phyloP scores from a whole-genome alignment of 2,797 vertebrate genomes.

The Cirrhinus mrigala region DNA sequence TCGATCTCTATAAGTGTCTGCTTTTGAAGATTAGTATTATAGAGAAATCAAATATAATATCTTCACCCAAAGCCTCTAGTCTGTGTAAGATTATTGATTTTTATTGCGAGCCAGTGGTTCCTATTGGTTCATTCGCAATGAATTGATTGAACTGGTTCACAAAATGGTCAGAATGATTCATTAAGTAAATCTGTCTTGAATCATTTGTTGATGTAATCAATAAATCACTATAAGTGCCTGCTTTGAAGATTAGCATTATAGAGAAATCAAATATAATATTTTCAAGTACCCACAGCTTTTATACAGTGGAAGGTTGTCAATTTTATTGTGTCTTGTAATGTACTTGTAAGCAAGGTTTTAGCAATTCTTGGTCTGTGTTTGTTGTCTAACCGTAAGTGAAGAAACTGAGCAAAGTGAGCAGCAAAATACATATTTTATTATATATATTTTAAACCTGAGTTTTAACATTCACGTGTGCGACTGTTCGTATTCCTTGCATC shows the following conservation, averaged over 20 bases:
- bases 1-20: neutral
- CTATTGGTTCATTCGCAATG: neutral
- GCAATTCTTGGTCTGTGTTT: neutral
- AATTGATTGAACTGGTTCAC: neutral
- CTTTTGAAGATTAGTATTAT: neutral
- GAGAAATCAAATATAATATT: neutral
- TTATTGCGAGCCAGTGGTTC: neutral
- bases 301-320: neutral
- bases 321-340: neutral
- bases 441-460: neutral
- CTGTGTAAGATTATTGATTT: neutral
- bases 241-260: neutral
- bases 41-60: neutral
- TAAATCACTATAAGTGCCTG: neutral
- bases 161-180: neutral
- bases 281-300: neutral
- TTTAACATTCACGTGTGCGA: neutral
- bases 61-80: neutral
- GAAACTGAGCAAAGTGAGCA: neutral
- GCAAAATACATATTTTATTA: neutral
- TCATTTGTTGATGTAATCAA: neutral
- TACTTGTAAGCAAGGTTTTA: neutral
- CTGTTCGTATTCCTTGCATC: conserved; percentile 5
- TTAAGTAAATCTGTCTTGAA: neutral
- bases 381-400: neutral